Evolutionary conservation across 92 coral and sea anemone species (phyloP).

Genomic region (Bergia sp.): DNA sequence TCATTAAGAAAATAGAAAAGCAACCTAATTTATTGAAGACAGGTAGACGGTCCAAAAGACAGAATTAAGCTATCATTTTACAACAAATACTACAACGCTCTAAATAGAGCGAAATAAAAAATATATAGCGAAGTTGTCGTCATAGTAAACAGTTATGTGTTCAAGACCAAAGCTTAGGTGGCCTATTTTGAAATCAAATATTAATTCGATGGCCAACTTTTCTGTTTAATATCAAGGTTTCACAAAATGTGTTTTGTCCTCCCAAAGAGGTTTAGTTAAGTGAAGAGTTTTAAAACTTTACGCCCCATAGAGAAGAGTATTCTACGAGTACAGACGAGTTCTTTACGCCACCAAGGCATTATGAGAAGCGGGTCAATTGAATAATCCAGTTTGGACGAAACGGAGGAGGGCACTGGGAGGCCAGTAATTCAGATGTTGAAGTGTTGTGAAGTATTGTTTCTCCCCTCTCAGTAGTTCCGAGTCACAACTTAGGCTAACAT

Average conservation of each 20-base stretch:
- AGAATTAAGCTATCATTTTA: not conserved
- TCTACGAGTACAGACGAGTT: not conserved
- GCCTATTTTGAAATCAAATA: not conserved
- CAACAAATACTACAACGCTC: not conserved
- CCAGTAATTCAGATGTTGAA: constrained; percentile 35
- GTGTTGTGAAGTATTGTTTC: constrained; percentile 13
- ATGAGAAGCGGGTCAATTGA: not conserved
- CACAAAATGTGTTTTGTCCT: not conserved
- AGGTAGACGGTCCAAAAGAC: not conserved
- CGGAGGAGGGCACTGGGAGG: constrained; percentile 24
- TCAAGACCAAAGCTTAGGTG: not conserved
- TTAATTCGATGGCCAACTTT: not conserved
- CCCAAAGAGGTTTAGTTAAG: constrained; percentile 3
- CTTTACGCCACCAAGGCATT: constrained; percentile 10
- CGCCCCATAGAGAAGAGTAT: not conserved
- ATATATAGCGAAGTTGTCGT: not conserved
- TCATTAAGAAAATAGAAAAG: not conserved
- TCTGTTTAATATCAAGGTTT: not conserved
- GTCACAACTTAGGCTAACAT: constrained; percentile 45
- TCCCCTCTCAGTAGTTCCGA: constrained; percentile 15
- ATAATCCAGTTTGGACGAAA: constrained; percentile 14
- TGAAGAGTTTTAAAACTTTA: not conserved
- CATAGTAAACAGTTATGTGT: not conserved
- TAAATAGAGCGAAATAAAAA: not conserved
- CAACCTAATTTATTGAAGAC: not conserved